phyloP scores from a whole-genome alignment of 2,113 vertebrate species.

The Hydrochoerus hydrochaeris region DNA sequence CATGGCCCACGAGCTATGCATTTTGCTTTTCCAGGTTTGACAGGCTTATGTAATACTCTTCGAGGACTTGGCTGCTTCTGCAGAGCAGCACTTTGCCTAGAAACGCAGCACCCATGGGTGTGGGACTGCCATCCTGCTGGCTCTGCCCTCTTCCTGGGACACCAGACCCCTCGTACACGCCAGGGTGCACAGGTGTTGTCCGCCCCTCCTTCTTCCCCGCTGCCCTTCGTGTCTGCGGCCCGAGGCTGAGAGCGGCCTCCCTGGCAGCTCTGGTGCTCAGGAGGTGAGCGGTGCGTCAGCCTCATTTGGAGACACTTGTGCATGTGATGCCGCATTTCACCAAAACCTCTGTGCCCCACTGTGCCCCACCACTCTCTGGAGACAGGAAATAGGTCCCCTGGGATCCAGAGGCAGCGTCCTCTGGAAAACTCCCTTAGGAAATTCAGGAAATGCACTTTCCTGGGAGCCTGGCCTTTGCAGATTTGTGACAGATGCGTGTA shows the following conservation, averaged over 20 bases:
- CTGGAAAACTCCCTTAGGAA: not conserved
- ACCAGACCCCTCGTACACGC: too few relatives aligned
- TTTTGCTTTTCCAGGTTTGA: not conserved
- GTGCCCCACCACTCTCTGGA: accelerated
- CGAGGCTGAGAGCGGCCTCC: not conserved
- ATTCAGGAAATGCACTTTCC: not conserved
- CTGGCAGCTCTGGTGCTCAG: not conserved
- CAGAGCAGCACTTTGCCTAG: not conserved
- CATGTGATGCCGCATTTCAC: not conserved
- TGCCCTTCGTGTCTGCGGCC: accelerated
- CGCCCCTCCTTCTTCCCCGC: accelerated
- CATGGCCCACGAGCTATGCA: not conserved
- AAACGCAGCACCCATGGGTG: not conserved
- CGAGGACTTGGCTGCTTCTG: not conserved
- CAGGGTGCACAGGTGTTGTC: too few relatives aligned
- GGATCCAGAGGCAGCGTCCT: too few relatives aligned
- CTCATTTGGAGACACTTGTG: not conserved
- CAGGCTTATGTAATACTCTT: not conserved
- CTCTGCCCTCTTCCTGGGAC: too few relatives aligned
- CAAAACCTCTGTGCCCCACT: not conserved
- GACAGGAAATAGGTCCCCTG: accelerated
- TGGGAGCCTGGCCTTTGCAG: not conserved
- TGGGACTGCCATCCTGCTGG: too few relatives aligned
- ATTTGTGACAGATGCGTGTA: not conserved
- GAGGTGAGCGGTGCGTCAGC: accelerated